Evolutionary conservation across 35 echinoderm and acorn worm genomes (phyloP).

Genomic region (Eucidaris tribuloides): DNA sequence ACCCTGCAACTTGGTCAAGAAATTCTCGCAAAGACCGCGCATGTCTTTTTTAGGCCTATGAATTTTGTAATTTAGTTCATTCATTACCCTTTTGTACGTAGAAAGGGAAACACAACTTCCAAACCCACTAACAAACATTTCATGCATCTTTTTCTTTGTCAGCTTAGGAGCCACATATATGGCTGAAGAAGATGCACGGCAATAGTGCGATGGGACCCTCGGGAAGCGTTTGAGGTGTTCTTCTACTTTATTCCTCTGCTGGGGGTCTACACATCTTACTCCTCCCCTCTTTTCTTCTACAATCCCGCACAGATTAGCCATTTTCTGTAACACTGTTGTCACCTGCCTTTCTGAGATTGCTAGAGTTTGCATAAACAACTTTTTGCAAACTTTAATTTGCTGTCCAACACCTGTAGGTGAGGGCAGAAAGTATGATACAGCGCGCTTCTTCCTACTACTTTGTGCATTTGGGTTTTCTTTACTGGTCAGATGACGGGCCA

Average conservation of each 20-base stretch:
- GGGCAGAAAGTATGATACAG: constrained; percentile 11
- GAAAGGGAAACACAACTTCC: neutral
- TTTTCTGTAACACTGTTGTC: neutral
- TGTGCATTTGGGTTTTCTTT: neutral
- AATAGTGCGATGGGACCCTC: constrained; percentile 48
- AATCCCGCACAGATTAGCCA: neutral
- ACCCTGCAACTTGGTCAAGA: neutral
- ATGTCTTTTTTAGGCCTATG: constrained; percentile 63
- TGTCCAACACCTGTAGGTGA: neutral
- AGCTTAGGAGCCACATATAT: constrained; percentile 36
- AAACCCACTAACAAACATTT: constrained; percentile 36
- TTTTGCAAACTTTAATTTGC: constrained; percentile 11
- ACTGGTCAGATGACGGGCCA: constrained; percentile 4
- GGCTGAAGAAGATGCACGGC: constrained; percentile 11
- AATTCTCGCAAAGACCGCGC: constrained; percentile 6
- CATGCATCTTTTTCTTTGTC: constrained; percentile 21
- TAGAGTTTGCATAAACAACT: constrained; percentile 28
- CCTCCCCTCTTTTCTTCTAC: constrained; percentile 35
- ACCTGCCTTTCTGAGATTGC: constrained; percentile 13
- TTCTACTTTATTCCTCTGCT: neutral
- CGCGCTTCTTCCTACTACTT: neutral
- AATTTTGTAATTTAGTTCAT: constrained; percentile 29
- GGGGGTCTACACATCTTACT: neutral
- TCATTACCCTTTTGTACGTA: constrained; percentile 29
- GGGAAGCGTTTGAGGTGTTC: constrained; percentile 49